Conservation (phyloP, 2,113 vertebrate genomes). For the Electrona antarctica region DNA sequence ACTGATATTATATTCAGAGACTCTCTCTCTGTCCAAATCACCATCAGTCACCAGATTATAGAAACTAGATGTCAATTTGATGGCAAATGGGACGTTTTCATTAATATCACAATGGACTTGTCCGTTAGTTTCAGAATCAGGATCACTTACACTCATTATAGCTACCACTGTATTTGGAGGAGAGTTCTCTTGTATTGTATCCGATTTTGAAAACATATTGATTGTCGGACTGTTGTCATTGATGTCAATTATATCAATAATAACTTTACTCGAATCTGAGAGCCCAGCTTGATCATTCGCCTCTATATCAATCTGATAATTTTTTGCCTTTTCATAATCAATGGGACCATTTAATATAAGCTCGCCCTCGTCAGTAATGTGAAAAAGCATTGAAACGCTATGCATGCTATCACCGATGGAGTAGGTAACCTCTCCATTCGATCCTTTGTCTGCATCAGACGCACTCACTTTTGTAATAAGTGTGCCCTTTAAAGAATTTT, state of each 20-base stretch:
- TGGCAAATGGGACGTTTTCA: constrained; percentile 48
- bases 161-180: constrained; percentile 41
- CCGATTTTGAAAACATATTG: constrained; percentile 56
- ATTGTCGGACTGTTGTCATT: constrained; percentile 78
- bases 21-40: constrained; percentile 24
- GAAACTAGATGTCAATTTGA: constrained; percentile 62
- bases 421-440: constrained; percentile 67
- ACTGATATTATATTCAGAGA: constrained; percentile 44
- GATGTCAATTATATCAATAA: constrained; percentile 70
- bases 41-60: constrained; percentile 51
- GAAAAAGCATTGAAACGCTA: constrained; percentile 59
- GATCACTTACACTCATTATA: constrained; percentile 60
- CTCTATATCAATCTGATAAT: constrained; percentile 73
- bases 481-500: constrained; percentile 63
- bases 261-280: constrained; percentile 70
- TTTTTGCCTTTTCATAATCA: constrained; percentile 73
- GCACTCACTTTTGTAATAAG: constrained; percentile 62
- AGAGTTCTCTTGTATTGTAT: constrained; percentile 45
- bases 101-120: constrained; percentile 44
- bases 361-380: constrained; percentile 63
- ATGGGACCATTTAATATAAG: constrained; percentile 62
- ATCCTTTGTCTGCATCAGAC: constrained; percentile 70
- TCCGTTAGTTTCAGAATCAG: constrained; percentile 62
- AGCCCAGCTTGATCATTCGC: constrained; percentile 75
- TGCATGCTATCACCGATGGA: constrained; percentile 62